These are phyloP conservation scores for Nipponia nippon DNA, from an alignment of 2,113 vertebrate genomes.

Conservation along the genomic window DNA sequence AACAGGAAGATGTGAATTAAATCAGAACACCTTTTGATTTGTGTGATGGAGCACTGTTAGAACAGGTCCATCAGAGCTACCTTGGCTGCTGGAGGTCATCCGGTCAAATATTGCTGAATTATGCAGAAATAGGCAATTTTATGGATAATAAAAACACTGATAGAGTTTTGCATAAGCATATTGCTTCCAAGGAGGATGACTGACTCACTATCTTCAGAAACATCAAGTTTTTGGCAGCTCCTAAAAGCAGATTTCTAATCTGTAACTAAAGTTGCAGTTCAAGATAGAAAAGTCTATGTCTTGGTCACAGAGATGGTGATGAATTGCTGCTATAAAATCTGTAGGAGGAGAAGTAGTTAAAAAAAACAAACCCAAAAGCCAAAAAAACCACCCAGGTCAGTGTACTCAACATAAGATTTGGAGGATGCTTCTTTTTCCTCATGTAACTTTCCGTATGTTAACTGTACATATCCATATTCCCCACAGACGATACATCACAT, in stretches of 20 bases:
- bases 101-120: neutral
- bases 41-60: neutral
- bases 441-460: neutral
- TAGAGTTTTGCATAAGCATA: neutral
- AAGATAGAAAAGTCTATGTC: neutral
- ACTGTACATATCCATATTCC: neutral
- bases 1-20: neutral
- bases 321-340: neutral
- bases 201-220: neutral
- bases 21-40: neutral
- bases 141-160: neutral
- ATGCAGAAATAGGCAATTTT: neutral
- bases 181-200: neutral
- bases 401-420: neutral
- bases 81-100: neutral
- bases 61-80: neutral
- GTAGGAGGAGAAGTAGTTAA: neutral
- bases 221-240: neutral
- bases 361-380: neutral
- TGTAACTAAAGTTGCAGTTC: neutral
- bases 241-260: neutral
- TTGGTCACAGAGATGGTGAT: neutral
- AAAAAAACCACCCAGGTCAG: rapidly evolving
- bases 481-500: neutral
- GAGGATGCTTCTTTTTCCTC: neutral